phyloP scores from a whole-genome alignment of 2,888 invertebrate genomes.

The Protophormia terraenovae region DNA sequence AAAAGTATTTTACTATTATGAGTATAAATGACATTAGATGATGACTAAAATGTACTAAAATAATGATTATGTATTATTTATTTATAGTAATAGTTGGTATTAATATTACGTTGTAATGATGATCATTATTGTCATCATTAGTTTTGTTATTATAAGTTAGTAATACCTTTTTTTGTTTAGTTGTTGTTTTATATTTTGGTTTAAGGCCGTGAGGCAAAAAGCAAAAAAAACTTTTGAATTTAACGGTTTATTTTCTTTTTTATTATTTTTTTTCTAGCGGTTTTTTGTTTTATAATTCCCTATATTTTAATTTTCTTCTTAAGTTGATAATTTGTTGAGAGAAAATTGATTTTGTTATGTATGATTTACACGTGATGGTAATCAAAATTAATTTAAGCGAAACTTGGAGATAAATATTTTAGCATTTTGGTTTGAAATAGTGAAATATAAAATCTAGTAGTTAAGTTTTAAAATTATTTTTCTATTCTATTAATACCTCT shows the following conservation, averaged over 20 bases:
- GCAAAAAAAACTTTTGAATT: conserved; percentile 39
- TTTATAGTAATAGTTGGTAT: not conserved
- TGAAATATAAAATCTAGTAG: not conserved
- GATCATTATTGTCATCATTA: conserved; percentile 19
- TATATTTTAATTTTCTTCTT: conserved; percentile 25
- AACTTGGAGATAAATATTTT: not conserved
- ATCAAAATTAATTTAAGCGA: not conserved
- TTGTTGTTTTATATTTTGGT: conserved; percentile 9
- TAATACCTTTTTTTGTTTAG: conserved; percentile 11
- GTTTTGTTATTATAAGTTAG: conserved; percentile 21
- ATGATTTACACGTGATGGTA: conserved; percentile 2
- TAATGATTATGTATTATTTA: conserved; percentile 18
- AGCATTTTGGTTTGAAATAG: not conserved
- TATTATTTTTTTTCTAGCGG: conserved; percentile 23
- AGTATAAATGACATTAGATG: conserved; percentile 36
- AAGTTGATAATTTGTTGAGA: conserved; percentile 33
- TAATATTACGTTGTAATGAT: conserved; percentile 31
- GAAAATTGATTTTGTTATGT: conserved; percentile 21
- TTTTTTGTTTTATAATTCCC: conserved; percentile 2
- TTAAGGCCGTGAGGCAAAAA: conserved; percentile 57
- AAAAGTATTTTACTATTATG: conserved; percentile 15
- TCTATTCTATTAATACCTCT: not conserved
- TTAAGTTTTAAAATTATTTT: not conserved
- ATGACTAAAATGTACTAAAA: conserved; percentile 14
- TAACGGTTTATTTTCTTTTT: conserved; percentile 39